These are phyloP conservation scores for Drosophila baimaii DNA, from an alignment of 1,140 invertebrate species.

Conservation along the genomic window DNA sequence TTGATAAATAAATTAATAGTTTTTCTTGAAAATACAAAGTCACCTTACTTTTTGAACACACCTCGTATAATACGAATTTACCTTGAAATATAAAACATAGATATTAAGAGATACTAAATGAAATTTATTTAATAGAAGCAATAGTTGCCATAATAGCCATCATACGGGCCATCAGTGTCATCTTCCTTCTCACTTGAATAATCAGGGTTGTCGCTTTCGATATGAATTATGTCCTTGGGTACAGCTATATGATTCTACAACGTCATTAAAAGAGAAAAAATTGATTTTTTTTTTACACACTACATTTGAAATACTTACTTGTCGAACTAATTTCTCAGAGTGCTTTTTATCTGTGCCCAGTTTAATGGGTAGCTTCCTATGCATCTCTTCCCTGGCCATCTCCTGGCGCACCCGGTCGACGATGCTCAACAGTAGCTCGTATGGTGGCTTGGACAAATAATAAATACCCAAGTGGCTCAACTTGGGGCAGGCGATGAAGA, in stretches of 20 bases:
- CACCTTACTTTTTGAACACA: no score
- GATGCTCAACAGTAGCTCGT: conserved; percentile 26
- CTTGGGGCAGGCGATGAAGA: conserved; percentile 42
- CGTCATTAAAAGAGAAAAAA: neutral
- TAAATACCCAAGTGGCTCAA: conserved; percentile 19
- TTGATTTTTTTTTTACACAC: neutral
- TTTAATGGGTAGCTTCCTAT: conserved; percentile 40
- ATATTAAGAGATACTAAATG: no score
- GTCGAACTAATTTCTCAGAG: no score
- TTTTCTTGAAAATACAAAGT: no score
- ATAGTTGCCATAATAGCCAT: no score
- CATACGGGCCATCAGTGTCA: no score
- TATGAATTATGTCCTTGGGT: neutral
- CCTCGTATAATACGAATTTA: no score
- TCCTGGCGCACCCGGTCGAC: conserved; percentile 26
- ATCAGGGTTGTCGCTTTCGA: neutral
- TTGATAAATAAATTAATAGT: no score
- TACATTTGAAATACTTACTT: neutral
- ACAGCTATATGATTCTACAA: neutral
- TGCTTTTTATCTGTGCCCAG: neutral
- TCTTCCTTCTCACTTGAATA: neutral
- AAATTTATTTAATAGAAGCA: no score
- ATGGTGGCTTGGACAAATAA: neutral
- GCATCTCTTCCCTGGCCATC: conserved; percentile 1
- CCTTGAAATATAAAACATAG: no score